Conservation (phyloP, 2,113 vertebrate species). For the Pandion haliaetus region DNA sequence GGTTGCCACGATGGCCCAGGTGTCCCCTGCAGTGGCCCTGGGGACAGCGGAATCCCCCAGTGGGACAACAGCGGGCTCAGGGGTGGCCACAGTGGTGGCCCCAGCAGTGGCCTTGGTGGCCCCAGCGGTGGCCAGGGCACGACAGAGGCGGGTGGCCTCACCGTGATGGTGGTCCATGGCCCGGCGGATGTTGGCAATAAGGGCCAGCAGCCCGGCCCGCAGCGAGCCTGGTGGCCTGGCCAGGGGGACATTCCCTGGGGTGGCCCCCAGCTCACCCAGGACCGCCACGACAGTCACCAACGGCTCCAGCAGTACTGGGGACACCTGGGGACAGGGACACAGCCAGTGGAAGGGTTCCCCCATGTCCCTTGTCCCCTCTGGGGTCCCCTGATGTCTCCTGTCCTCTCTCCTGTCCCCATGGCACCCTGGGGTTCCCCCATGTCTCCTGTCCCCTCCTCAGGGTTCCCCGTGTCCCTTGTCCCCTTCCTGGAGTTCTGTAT, state of each 20-base stretch:
- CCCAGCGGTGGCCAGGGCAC: neutral
- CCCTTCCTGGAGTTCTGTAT: neutral
- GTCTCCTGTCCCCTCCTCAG: neutral
- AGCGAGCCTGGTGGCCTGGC: neutral
- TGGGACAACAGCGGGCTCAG: no score
- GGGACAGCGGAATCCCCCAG: neutral
- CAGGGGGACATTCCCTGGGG: neutral
- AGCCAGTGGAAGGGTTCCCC: neutral
- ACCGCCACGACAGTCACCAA: neutral
- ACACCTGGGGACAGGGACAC: neutral
- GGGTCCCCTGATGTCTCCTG: neutral
- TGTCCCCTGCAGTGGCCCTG: neutral
- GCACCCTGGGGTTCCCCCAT: no score
- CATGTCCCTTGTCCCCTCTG: neutral
- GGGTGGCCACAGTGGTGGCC: no score
- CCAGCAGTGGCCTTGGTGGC: neutral
- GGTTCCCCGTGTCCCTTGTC: neutral
- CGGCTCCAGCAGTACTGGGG: neutral
- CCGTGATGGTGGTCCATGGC: neutral
- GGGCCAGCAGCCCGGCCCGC: neutral
- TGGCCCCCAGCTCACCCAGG: neutral
- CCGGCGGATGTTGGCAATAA: accelerated
- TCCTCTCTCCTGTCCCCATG: neutral
- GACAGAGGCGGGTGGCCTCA: neutral
- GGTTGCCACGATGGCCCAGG: neutral